These are phyloP conservation scores for Phylloscopus whistleri DNA, from an alignment of 2,113 vertebrate species.

Conservation along the genomic window DNA sequence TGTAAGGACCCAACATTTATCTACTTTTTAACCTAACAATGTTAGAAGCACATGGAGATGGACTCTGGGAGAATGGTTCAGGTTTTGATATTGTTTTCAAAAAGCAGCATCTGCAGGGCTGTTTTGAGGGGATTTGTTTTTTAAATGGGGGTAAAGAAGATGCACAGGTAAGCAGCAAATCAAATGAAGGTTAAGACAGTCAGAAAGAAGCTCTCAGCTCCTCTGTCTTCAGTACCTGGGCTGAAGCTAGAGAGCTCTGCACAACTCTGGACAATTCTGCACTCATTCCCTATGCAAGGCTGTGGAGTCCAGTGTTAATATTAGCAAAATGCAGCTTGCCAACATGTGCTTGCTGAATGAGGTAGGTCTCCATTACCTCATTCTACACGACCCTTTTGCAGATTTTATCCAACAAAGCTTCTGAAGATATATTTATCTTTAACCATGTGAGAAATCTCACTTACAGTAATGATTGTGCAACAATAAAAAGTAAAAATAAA, in stretches of 20 bases:
- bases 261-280: background rate
- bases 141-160: background rate
- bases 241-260: background rate
- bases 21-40: background rate
- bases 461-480: slow-evolving; percentile 34
- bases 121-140: background rate
- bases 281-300: background rate
- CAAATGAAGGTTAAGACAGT: background rate
- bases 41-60: background rate
- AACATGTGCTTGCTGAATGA: slow-evolving; percentile 39
- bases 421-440: slow-evolving; percentile 43
- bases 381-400: background rate
- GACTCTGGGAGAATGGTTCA: background rate
- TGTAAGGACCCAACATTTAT: background rate
- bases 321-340: background rate
- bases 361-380: slow-evolving; percentile 54
- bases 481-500: slow-evolving; percentile 52
- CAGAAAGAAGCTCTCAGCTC: background rate
- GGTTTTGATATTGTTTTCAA: background rate
- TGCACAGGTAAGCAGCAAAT: background rate
- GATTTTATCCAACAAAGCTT: slow-evolving; percentile 37
- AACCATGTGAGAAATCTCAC: slow-evolving; percentile 43
- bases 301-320: background rate
- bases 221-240: background rate
- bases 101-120: background rate